A percentile compares a stretch with the other conserved stretches of the same genome.
Conservation (phyloP, 2,888 invertebrate genomes). For the Mayetiola destructor region DNA sequence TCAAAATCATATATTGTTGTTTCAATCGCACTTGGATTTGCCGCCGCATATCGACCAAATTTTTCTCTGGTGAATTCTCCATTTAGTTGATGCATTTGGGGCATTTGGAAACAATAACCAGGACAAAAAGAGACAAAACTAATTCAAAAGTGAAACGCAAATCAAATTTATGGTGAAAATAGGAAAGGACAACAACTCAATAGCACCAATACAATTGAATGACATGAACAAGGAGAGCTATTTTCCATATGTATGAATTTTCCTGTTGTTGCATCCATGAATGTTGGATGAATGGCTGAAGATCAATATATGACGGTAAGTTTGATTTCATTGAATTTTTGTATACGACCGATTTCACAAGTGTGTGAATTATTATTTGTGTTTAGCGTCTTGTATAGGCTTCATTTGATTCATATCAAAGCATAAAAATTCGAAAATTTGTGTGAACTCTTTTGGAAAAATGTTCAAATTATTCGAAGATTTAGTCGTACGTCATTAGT, state of each 20-base stretch:
- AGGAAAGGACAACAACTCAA: background rate
- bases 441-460: background rate
- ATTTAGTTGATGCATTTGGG: no score
- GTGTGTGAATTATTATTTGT: background rate
- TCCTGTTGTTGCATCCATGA: no score
- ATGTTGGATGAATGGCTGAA: conserved; percentile 4
- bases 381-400: background rate
- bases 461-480: background rate
- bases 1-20: background rate
- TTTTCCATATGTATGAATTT: conserved; percentile 11
- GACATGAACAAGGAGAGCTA: background rate
- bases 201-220: background rate
- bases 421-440: background rate
- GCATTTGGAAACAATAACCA: background rate
- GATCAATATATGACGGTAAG: conserved; percentile 13
- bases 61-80: background rate
- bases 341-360: no score
- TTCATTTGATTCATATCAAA: background rate
- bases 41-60: background rate
- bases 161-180: background rate
- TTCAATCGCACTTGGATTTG: conserved; percentile 2
- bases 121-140: background rate
- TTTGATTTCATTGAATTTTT: background rate
- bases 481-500: background rate
- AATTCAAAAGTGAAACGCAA: background rate